phyloP scores from a whole-genome alignment of 2,113 vertebrate genomes.

The Macroglossus sobrinus region DNA sequence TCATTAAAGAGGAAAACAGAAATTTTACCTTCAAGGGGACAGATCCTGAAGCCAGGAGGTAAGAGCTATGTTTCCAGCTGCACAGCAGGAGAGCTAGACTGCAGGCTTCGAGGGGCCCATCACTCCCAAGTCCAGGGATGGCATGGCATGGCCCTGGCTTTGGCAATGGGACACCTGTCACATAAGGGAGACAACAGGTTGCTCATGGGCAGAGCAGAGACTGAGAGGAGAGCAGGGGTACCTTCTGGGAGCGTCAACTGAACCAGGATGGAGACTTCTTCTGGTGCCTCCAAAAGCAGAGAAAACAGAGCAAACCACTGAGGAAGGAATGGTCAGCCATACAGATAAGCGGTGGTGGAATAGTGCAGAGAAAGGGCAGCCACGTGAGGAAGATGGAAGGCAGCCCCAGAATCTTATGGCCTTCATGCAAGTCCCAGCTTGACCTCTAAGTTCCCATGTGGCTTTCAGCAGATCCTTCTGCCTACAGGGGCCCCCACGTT shows the following conservation, averaged over 20 bases:
- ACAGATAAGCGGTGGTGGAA: too few relatives aligned
- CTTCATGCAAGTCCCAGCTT: background rate
- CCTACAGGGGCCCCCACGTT: background rate
- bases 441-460: background rate
- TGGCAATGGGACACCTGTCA: background rate
- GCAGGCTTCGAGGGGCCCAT: background rate
- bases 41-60: conserved; percentile 57
- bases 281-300: background rate
- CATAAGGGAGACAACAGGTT: background rate
- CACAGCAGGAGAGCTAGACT: background rate
- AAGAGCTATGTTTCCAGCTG: conserved; percentile 61
- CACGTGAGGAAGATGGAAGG: too few relatives aligned
- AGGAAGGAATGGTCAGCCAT: accelerated
- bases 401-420: accelerated
- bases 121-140: background rate
- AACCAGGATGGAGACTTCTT: background rate
- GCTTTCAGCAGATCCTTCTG: background rate
- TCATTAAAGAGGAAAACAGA: conserved; percentile 68
- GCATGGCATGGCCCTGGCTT: background rate
- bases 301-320: accelerated
- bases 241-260: background rate
- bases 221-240: background rate
- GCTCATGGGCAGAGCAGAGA: background rate
- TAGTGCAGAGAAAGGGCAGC: background rate
- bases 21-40: conserved; percentile 67